These are phyloP conservation scores for Pogonocherus hispidulus DNA, from an alignment of 2,888 invertebrate species.

Conservation along the genomic window DNA sequence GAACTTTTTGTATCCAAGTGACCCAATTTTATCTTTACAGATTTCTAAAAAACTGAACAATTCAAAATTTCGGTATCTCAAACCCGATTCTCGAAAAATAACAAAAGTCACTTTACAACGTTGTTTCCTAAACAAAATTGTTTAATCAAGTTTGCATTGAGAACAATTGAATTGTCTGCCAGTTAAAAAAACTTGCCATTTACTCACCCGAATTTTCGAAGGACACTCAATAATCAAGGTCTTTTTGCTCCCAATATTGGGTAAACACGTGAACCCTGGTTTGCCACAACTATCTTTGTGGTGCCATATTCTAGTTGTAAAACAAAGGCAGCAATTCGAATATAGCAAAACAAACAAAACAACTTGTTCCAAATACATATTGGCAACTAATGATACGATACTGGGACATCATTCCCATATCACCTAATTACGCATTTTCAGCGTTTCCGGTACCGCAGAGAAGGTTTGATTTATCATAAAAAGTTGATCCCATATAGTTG, in stretches of 20 bases:
- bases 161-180: too few species aligned
- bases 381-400: background rate
- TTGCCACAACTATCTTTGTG: background rate
- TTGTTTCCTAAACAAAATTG: too few species aligned
- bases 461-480: too few species aligned
- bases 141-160: too few species aligned
- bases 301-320: constrained; percentile 8
- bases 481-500: too few species aligned
- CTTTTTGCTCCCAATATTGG: background rate
- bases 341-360: background rate
- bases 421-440: background rate
- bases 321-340: background rate
- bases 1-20: too few species aligned
- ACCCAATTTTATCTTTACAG: too few species aligned
- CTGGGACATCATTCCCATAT: background rate
- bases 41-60: too few species aligned
- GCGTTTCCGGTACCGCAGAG: background rate
- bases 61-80: too few species aligned
- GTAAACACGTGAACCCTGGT: background rate
- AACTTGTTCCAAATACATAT: constrained; percentile 12
- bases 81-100: too few species aligned
- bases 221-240: constrained; percentile 7
- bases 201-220: constrained; percentile 4
- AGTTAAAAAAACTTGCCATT: too few species aligned
- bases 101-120: too few species aligned